Evolutionary conservation across 2,888 invertebrate genomes (phyloP), one percentile per base, ranked within the genome.

Genomic region (Acrobeloides nanus): DNA sequence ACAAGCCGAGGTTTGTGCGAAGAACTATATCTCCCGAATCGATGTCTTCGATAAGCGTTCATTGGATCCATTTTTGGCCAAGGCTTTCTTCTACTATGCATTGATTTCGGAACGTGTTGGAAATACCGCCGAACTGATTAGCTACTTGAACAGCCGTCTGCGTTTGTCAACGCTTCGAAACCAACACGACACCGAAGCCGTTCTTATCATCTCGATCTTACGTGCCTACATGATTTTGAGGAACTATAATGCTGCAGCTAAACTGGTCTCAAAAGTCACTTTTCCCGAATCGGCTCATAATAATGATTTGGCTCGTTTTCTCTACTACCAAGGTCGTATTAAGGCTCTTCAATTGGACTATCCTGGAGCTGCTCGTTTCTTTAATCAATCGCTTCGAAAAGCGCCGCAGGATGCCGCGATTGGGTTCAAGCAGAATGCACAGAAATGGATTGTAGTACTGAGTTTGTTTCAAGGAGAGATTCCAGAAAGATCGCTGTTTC

Each of bases 321-420:
- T 93, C 62, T 97, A 90, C 75, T 97, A 97, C 75, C 81, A 93
- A 72, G 80, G 95, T 7, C 83, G 93, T 65, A 95, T 99, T 61
- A 62, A 70, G 53, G 55, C 55, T 8, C 38, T 55, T 25, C 50
- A 66, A 39, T 79, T 99, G 53, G 93, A 97, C 75, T 97, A 99
- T 78, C 89, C 90, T 65, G 86, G 88, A 69, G 95, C 97, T 1
- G 90, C 93, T 69, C 92, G 92, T 74, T 88, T 95, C 77, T 80
- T 99, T 51, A 84, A 93, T 10, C 93, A 95, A 66, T 81, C 81
- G 0, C 80, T 93, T 73, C 82, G 97, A 21, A 99, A 99, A 76
- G 90, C 97, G 1, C 97, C 97, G 0, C 95, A 95, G 76, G 86
- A 87, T 65, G 85, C 92, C 23, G 97, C 95, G n/a, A 85, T 95